Percentiles rank a stretch among this genome's conserved stretches.
Conservation (phyloP, 2,888 invertebrate species). For the Petrolisthes cinctipes region DNA sequence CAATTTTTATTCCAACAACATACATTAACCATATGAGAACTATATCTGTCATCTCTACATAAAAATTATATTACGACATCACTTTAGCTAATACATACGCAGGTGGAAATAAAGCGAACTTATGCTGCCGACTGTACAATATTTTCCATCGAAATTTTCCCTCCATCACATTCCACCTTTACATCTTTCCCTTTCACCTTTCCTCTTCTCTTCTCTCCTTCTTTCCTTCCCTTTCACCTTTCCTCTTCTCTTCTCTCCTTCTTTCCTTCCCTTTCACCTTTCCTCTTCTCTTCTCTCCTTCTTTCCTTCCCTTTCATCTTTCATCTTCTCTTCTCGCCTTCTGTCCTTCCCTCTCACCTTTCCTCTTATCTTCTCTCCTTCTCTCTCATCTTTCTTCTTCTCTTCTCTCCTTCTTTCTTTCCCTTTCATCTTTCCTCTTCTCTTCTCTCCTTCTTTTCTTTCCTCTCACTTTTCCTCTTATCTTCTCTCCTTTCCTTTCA, state of each 20-base stretch:
- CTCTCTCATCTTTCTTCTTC: not conserved
- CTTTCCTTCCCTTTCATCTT: not conserved
- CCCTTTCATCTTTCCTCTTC: not conserved
- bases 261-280: not conserved
- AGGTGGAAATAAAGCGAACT: not conserved
- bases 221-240: not conserved
- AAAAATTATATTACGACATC: no score
- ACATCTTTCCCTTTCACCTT: no score
- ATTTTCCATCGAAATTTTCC: not conserved
- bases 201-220: no score
- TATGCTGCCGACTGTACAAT: no score
- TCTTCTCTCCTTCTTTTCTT: no score
- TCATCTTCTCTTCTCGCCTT: not conserved
- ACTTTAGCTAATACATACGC: not conserved
- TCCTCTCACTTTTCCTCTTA: not conserved
- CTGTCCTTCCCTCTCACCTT: no score
- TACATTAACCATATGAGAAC: no score
- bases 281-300: not conserved
- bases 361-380: not conserved
- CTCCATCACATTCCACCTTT: not conserved
- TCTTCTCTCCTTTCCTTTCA: not conserved
- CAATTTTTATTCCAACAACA: no score
- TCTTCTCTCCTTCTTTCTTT: conserved; percentile 3
- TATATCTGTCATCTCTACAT: no score
- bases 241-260: not conserved